phyloP scores from a whole-genome alignment of 2,797 vertebrate species.

The Megaceryle alcyon region DNA sequence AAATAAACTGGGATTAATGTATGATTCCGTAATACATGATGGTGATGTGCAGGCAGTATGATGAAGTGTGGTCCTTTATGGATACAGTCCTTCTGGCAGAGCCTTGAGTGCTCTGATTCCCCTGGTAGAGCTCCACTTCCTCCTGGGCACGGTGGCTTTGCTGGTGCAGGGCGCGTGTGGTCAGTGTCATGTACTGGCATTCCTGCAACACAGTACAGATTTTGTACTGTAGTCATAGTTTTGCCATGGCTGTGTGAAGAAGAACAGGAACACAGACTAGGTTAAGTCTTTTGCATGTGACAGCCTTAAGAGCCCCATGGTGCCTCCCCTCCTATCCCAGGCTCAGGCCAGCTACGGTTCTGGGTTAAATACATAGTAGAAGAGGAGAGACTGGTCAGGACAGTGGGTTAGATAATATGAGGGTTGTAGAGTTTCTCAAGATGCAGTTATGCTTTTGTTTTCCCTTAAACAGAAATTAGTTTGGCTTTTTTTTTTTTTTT shows the following conservation, averaged over 20 bases:
- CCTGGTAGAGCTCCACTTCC: not conserved
- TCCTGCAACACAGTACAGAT: not conserved
- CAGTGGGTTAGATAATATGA: not conserved
- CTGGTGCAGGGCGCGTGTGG: not conserved
- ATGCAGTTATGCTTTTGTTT: not conserved
- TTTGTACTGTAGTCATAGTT: not conserved
- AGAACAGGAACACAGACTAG: not conserved
- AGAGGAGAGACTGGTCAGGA: not conserved
- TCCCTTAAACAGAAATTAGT: not conserved
- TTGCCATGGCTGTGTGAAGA: not conserved
- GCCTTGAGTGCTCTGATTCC: not conserved
- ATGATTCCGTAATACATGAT: not conserved
- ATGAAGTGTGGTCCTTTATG: not conserved
- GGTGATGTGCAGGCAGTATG: not conserved
- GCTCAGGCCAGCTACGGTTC: not conserved
- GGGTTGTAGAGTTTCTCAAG: not conserved
- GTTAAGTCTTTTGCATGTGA: not conserved
- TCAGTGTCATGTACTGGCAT: fast-evolving
- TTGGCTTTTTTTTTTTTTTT: not conserved
- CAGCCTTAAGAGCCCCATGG: not conserved
- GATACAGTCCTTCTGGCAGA: not conserved
- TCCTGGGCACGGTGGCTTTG: not conserved
- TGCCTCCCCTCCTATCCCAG: not conserved
- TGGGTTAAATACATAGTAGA: not conserved
- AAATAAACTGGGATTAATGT: not conserved